A percentile compares a stretch with the other conserved stretches of the same genome.
Evolutionary conservation across 2,797 vertebrate species (phyloP).

Genomic region (Phyllotis vaccarum): DNA sequence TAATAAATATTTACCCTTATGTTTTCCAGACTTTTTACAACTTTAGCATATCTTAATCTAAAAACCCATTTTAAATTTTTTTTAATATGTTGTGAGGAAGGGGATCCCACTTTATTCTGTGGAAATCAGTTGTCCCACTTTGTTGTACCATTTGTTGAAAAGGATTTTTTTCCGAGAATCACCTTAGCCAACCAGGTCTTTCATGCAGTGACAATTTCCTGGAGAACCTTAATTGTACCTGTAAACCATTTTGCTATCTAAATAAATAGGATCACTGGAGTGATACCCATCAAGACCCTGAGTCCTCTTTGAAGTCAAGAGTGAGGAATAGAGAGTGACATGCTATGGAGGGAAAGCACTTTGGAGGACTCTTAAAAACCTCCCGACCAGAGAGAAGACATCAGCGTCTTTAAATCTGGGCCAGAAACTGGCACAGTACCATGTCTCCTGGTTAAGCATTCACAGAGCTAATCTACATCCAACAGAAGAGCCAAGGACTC

Average conservation of each 20-base stretch:
- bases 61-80: neutral
- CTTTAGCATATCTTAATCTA: neutral
- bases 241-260: neutral
- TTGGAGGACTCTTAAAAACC: neutral
- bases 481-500: neutral
- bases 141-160: neutral
- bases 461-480: neutral
- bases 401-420: neutral
- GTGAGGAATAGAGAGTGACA: neutral
- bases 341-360: neutral
- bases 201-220: neutral
- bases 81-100: neutral
- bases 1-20: neutral
- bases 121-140: neutral
- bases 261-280: neutral
- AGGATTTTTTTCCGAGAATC: neutral
- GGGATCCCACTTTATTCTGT: neutral
- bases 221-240: neutral
- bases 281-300: neutral
- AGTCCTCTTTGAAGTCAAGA: neutral
- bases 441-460: neutral
- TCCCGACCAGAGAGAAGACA: neutral
- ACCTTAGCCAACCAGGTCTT: neutral
- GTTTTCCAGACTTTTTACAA: neutral
- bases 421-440: neutral